Base-by-base conservation (phyloP, 2,797 vertebrate species). In the Novumbra hubbsi region DNA sequence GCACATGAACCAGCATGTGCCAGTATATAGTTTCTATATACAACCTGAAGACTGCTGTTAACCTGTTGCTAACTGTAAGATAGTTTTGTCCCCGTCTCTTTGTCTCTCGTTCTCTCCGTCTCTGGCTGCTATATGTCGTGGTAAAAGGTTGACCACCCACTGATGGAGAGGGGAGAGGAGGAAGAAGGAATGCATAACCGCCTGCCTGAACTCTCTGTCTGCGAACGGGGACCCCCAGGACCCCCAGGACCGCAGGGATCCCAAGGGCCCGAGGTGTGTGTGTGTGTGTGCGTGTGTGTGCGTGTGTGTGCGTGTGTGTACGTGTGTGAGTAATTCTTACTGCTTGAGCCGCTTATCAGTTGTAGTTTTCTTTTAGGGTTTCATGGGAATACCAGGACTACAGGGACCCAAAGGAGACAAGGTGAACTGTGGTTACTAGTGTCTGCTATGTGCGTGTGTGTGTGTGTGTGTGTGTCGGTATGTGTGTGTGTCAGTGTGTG, bases 351-450 rank as follows among this genome's bases (percentile, higher is more conserved):
- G 75, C 21, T 41, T 69, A 71, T 79, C 75, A 78, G 82, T 73
- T 11, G 2, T 1, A 88, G 82, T 84, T 69, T 77, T 73, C 74
- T 73, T 75, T 86, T 77, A 96, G 96, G 96, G 96, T 80, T 93
- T 90, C 4, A 86, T 80, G 12, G 96, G 96, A 86, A 89, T 95
- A 86, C 95, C 95, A 52, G 96, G 96, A 74, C 85, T 94, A 77
- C 90, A 81, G 84, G 96, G 96, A 93, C 93, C 95, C 90, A 97
- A 95, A 80, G 96, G 96, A 68, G 96, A 96, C 76, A 96, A 96
- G 93, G 96, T 95, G 90, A 84, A 45, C 73, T 32, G 34, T 92
- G 27, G 67, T 73, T 73, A 55, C 55, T 45, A 68, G 71, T 76
- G 57, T 73, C 66, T 12, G 69, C 4, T 70, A 2, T 63, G 60